Conservation (phyloP, 2,797 vertebrate genomes). For the Apogon hyalosoma region DNA sequence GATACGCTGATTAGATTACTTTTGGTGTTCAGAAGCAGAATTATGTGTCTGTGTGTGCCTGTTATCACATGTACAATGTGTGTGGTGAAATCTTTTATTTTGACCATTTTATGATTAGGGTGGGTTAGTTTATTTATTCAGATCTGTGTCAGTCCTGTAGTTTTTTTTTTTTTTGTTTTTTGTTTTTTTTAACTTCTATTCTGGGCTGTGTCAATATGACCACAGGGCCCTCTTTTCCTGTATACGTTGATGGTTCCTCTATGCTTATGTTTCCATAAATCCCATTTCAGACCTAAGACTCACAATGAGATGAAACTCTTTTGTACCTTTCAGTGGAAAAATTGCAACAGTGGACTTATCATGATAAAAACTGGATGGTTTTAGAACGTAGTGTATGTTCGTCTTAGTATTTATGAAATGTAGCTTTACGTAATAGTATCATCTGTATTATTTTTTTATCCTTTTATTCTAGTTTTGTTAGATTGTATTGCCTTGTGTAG, state of each 20-base stretch:
- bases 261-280: slow-evolving; percentile 61
- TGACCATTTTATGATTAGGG: slow-evolving; percentile 38
- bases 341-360: too few species aligned
- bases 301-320: too few species aligned
- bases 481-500: too few species aligned
- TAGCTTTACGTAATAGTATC: too few species aligned
- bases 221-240: slow-evolving; percentile 16
- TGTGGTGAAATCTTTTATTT: slow-evolving; percentile 45
- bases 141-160: background rate
- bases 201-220: background rate
- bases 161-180: too few species aligned
- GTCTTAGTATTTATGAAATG: too few species aligned
- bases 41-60: slow-evolving; percentile 18
- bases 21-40: slow-evolving; percentile 3
- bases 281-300: too few species aligned
- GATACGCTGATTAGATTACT: slow-evolving; percentile 39
- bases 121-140: slow-evolving; percentile 6
- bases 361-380: too few species aligned
- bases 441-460: too few species aligned
- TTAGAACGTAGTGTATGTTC: too few species aligned
- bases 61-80: slow-evolving; percentile 46
- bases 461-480: too few species aligned
- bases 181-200: background rate
- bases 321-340: too few species aligned
- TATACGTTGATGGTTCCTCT: slow-evolving; percentile 10